These are phyloP conservation scores for Carettochelys insculpta DNA, from an alignment of 2,113 vertebrate genomes.

Conservation along the genomic window DNA sequence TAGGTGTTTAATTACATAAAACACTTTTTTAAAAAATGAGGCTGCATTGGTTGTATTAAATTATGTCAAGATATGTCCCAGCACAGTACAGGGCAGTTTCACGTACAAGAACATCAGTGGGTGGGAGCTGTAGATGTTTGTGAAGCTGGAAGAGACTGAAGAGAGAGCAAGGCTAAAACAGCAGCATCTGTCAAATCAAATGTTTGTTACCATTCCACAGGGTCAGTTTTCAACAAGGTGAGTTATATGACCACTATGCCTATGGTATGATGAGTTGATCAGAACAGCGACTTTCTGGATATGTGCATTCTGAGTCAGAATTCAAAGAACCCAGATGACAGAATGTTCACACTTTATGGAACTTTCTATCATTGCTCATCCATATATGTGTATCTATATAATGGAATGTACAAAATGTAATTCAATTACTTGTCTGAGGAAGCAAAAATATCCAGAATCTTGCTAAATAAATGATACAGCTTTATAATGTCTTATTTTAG, in stretches of 20 bases:
- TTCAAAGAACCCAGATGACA: neutral
- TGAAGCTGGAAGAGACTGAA: neutral
- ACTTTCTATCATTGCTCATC: neutral
- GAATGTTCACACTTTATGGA: neutral
- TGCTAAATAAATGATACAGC: neutral
- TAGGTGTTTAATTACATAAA: neutral
- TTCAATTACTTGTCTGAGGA: neutral
- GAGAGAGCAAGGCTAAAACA: neutral
- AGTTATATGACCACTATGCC: neutral
- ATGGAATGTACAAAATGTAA: neutral
- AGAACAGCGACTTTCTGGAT: neutral
- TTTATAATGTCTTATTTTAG: neutral
- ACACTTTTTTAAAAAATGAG: conserved; percentile 8
- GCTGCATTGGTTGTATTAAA: neutral
- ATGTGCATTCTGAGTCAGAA: accelerated
- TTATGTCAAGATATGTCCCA: conserved; percentile 1
- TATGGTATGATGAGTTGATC: neutral
- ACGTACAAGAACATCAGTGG: neutral
- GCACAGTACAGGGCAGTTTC: neutral
- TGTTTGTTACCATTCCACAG: neutral
- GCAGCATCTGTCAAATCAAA: neutral
- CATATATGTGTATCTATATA: neutral
- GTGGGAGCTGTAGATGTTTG: neutral
- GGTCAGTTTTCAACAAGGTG: neutral
- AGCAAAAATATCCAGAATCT: neutral